These are phyloP conservation scores for Saccopteryx leptura DNA, from an alignment of 2,113 vertebrate species.

Conservation along the genomic window DNA sequence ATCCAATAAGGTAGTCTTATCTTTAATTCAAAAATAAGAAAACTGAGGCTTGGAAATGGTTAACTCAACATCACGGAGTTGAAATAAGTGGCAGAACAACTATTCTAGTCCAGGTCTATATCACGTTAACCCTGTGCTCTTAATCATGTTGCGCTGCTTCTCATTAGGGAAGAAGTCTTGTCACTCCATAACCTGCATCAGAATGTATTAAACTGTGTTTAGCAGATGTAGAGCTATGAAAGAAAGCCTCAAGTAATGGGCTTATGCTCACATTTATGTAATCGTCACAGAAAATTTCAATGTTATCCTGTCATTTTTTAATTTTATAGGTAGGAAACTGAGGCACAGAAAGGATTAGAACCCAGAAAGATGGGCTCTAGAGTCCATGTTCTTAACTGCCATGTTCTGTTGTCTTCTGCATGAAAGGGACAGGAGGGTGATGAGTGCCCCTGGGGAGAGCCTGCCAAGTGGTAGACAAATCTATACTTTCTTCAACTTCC, in stretches of 20 bases:
- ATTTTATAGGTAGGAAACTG: constrained; percentile 25
- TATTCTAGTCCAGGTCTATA: not conserved
- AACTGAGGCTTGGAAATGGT: not conserved
- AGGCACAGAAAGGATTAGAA: not conserved
- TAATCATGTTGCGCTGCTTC: not conserved
- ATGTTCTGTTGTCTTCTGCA: not conserved
- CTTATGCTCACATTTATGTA: not conserved
- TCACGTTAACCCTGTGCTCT: not conserved
- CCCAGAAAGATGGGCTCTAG: not conserved
- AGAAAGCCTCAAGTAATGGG: not conserved
- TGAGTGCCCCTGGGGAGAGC: constrained; percentile 2
- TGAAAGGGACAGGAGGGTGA: not conserved
- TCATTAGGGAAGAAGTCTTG: not conserved
- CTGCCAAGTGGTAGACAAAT: constrained; percentile 25
- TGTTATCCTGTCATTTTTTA: not conserved
- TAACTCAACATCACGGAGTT: not conserved
- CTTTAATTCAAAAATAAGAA: constrained; percentile 16
- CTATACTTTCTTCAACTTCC: constrained; percentile 65
- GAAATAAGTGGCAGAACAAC: not conserved
- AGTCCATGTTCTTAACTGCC: not conserved
- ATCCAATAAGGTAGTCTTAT: not conserved
- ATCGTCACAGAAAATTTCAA: constrained; percentile 18
- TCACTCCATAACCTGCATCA: not conserved
- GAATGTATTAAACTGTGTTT: constrained; percentile 23
- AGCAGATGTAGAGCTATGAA: not conserved